Evolutionary conservation across 2,797 vertebrate species (phyloP), one percentile per base, ranked within the genome.

Genomic region (Enteromius unitaeniatus): DNA sequence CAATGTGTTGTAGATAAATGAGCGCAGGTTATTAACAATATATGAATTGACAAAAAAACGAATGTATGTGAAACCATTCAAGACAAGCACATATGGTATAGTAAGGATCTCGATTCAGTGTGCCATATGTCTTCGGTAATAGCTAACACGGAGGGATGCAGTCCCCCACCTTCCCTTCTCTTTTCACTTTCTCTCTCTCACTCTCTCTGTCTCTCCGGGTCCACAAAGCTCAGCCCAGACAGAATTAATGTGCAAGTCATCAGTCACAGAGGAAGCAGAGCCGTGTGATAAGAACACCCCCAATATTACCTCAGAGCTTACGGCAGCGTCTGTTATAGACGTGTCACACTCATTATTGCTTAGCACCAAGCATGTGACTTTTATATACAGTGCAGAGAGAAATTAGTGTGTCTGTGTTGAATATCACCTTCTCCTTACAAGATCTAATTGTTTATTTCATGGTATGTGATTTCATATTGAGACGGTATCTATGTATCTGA

Each of bases 41-140:
- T 37, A 85, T 65, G 34, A 64, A 84, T n/a, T 73, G 70, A 65
- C 72, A 78, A 65, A 78, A 81, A 64, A 76, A 49, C 0, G 5
- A 58, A 81, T 58, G 26, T 40, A 47, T 79, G 64, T 58, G 78
- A 69, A 68, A 64, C 67, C 79, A 73, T 87, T 64, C 77, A 86
- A 70, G 58, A 84, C 45, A 74, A 60, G 82, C 76, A 78, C 86
- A 83, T 89, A 89, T 81, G 86, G 84, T 78, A 74, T 67, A 73
- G 78, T 51, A 68, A 85, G 77, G 60, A 64, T 74, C 70, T 83
- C 60, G 72, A 86, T 85, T 85, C 85, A 84, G 75, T 81, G 42
- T 84, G 80, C 86, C 86, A 87, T 87, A 86, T 89, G 88, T 85
- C 77, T 87, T 85, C 13, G 14, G 80, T 87, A 83, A 87, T 85